Base-by-base conservation (phyloP, 2,113 vertebrate genomes). In the Callipepla squamata region DNA sequence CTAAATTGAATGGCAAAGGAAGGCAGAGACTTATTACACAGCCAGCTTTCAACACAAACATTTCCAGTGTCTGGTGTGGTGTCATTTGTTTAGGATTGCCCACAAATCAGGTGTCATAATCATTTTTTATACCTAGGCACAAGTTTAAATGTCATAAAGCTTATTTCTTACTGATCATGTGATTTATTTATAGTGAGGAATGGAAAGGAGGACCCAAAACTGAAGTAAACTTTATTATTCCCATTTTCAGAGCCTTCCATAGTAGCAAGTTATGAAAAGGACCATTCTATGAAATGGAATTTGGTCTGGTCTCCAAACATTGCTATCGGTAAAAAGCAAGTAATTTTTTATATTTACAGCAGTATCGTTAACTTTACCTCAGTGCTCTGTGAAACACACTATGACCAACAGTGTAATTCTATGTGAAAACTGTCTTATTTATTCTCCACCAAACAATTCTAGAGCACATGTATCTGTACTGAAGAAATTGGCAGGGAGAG, bases 1-100 rank as follows among this genome's bases (percentile, higher is more conserved):
- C 76, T 83, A 83, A 91, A 78, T 63, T 86, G 69, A 70, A 74
- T 85, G 61, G 48, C 85, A 90, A 90, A 90, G 40, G 47, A 90
- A 92, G 76, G 40, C 85, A 83, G 66, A 80, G 48, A 53, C 44
- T 83, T 87, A 90, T 82, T 79, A 72, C 51, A 86, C 18, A 57
- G 30, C 48, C 86, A 80, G 36, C 51, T 92, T 90, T 93, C 2
- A 0, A 78, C 68, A 69, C 68, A 79, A 79, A 78, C 25, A 21
- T 80, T 93, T 89, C 61, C 76, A 42, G 1, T 53, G 73, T 15
- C 68, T 90, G 48, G 7, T 51, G 73, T 1, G 0, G 15, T 81
- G 44, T 22, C 69, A 66, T 34, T 91, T 83, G 38, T 53, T 94
- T 89, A 47, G 34, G 32, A 55, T 73, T 0, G 0, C 45, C 45